Base-by-base conservation (phyloP, 2,888 invertebrate genomes). In the Escarpia spicata region DNA sequence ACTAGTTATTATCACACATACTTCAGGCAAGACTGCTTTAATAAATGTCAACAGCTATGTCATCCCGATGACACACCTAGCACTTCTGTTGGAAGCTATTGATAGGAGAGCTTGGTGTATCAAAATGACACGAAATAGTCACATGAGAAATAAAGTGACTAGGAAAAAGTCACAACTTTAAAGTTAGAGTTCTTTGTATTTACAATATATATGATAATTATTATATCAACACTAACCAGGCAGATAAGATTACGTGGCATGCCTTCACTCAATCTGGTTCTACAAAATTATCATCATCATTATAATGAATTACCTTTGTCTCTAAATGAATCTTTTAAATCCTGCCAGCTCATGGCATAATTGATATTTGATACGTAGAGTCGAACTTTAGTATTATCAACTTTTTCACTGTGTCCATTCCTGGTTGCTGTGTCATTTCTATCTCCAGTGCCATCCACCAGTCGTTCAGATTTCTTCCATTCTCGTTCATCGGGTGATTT, bases 341-440 rank as follows among this genome's bases (percentile, higher is more conserved):
- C 99, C 96, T 99, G 99, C 99, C 99, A 99, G 94, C 98, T 98
- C 96, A 98, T 98, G 95, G 99, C 99, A 96, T 99, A 99, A 0
- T 99, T 99, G 96, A 99, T 98, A 97, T 99, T 99, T 9, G 98
- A 98, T 92, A 99, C 98, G 96, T 98, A 98, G 94, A 99, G 97
- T 94, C 98, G 97, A 43, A 94, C 93, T 91, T 92, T 94, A 12
- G 45, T 75, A 45, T 90, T 45, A 58, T 44, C 89, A 43, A 92
- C 92, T 95, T 95, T 89, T 26, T 75, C 75, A 26, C 6, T 75
- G 31, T 90, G 45, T 45, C 91, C 60, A 31, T 43, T 43, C 52
- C 91, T 52, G 58, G 31, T 19, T 91, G 44, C 12, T 75, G 75
- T 15, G 75, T 12, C 93, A 92, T 90, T 94, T 92, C 44, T 92